Percentiles rank a stretch among this genome's conserved stretches.
These are phyloP conservation scores for Aptenodytes patagonicus DNA, from an alignment of 2,113 vertebrate species.

Conservation along the genomic window DNA sequence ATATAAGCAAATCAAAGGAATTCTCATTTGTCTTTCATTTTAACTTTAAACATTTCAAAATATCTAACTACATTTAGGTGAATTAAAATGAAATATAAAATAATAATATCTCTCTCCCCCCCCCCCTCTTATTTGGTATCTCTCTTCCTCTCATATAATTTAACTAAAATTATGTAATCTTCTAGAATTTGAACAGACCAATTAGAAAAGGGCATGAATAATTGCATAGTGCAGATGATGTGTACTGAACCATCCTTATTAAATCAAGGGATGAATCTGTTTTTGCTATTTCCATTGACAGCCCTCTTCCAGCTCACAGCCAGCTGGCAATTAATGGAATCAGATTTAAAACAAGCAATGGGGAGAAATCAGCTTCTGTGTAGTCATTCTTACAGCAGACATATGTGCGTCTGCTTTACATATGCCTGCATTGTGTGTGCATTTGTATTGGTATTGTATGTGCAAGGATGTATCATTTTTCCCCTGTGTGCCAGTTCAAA, in stretches of 20 bases:
- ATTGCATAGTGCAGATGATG: slow-evolving; percentile 3
- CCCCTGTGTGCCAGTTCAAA: neutral
- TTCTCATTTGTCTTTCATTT: neutral
- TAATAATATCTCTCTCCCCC: neutral
- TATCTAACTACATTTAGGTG: neutral
- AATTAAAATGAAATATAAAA: neutral
- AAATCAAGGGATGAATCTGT: slow-evolving; percentile 37
- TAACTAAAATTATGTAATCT: neutral
- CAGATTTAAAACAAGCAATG: slow-evolving; percentile 23
- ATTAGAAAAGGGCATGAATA: slow-evolving; percentile 32
- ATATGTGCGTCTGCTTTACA: neutral
- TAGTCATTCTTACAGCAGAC: slow-evolving; percentile 36
- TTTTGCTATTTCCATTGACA: slow-evolving; percentile 29
- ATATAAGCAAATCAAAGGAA: neutral
- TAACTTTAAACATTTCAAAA: neutral
- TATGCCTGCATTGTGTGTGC: neutral
- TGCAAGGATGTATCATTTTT: neutral
- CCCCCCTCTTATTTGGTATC: neutral
- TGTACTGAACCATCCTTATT: slow-evolving; percentile 22
- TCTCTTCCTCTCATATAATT: neutral
- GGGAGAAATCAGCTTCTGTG: slow-evolving; percentile 18
- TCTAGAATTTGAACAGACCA: neutral
- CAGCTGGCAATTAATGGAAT: slow-evolving; percentile 56
- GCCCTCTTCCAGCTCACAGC: slow-evolving; percentile 26
- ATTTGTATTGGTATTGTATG: neutral